Evolutionary conservation across 2,113 vertebrate genomes (phyloP).

Genomic region (Callionymus lyra): DNA sequence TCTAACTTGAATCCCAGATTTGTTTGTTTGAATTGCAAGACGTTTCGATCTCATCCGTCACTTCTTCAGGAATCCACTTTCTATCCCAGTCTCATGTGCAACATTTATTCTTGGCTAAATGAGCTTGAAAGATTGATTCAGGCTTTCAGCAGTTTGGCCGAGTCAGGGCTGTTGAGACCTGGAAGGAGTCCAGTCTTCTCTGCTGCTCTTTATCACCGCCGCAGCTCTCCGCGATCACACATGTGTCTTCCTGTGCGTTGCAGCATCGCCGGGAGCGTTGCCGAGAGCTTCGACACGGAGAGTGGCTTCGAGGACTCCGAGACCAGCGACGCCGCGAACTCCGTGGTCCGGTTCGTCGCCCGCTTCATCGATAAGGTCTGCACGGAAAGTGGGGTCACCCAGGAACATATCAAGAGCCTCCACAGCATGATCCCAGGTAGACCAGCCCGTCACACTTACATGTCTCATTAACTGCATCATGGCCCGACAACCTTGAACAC

Average conservation of each 20-base stretch:
- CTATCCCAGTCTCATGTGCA: slow-evolving; percentile 20
- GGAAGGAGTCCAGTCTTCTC: neutral
- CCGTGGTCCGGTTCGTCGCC: slow-evolving; percentile 85
- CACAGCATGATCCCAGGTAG: slow-evolving; percentile 98
- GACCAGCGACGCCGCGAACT: slow-evolving; percentile 88
- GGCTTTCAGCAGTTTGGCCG: slow-evolving; percentile 7
- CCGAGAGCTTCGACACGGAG: slow-evolving; percentile 95
- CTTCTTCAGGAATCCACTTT: slow-evolving; percentile 25
- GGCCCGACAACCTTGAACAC: slow-evolving; percentile 34
- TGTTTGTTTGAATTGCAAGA: slow-evolving; percentile 35
- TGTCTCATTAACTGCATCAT: slow-evolving; percentile 36
- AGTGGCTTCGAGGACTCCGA: slow-evolving; percentile 96
- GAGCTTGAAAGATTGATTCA: slow-evolving; percentile 16
- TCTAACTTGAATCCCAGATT: slow-evolving; percentile 10
- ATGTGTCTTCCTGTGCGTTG: slow-evolving; percentile 12
- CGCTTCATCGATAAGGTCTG: slow-evolving; percentile 98
- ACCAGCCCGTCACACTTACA: slow-evolving; percentile 8
- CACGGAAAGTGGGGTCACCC: slow-evolving; percentile 92
- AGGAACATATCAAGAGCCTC: slow-evolving; percentile 95
- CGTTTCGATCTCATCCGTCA: slow-evolving; percentile 39
- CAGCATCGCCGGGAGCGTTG: slow-evolving; percentile 95
- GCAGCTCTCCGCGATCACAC: too few species aligned
- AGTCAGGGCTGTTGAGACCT: slow-evolving; percentile 2
- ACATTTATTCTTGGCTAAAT: slow-evolving; percentile 14
- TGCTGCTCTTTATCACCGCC: slow-evolving; percentile 15